A percentile compares a stretch with the other conserved stretches of the same genome.
Evolutionary conservation across 2,113 vertebrate species (phyloP).

Genomic region (Talpa occidentalis): DNA sequence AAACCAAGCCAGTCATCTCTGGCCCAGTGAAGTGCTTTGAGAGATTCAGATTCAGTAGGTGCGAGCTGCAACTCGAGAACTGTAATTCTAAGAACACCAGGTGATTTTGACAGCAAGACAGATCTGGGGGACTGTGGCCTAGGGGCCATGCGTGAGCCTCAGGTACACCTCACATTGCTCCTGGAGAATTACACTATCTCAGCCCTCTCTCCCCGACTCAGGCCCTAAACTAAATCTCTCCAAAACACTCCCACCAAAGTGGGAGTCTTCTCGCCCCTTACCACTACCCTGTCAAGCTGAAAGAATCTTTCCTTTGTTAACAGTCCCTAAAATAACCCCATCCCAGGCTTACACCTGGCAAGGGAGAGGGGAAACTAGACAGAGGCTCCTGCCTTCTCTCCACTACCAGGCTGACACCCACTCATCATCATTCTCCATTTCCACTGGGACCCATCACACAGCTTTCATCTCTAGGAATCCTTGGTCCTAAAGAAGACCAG

Average conservation of each 20-base stretch:
- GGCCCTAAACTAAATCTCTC: not conserved
- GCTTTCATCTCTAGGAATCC: not conserved
- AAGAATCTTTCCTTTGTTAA: not conserved
- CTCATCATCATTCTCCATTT: not conserved
- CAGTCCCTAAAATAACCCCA: not conserved
- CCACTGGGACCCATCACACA: not conserved
- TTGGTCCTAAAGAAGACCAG: not conserved
- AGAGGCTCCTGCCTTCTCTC: not conserved
- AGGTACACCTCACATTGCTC: no score
- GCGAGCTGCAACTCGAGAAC: not conserved
- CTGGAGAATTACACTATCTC: not conserved
- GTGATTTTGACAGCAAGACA: not conserved
- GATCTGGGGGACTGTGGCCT: not conserved
- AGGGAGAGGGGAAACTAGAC: not conserved
- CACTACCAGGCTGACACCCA: accelerated
- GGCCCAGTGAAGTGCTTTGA: not conserved
- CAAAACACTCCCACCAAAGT: not conserved
- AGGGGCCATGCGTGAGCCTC: not conserved
- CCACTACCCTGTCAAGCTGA: not conserved
- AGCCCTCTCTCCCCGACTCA: not conserved
- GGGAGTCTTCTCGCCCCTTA: not conserved
- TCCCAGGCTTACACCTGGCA: not conserved
- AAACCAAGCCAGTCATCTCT: not conserved
- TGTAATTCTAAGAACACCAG: not conserved
- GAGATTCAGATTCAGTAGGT: not conserved